Conservation (phyloP, 2,888 invertebrate genomes). For the Xestia c-nigrum region DNA sequence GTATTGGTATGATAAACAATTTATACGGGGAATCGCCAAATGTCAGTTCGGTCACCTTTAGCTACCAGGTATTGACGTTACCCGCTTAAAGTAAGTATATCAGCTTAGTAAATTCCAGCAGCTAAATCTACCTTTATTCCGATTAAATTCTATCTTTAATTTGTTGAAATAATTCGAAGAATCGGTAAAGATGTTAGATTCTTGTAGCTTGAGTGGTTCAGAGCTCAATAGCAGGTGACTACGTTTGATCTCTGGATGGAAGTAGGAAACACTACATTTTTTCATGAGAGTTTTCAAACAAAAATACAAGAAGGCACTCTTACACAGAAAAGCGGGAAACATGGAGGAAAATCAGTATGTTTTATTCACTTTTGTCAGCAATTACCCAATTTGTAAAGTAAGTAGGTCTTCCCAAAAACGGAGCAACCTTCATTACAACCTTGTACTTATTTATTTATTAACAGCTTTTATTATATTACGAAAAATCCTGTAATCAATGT, state of each 20-base stretch:
- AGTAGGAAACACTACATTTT: background rate
- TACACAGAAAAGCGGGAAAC: background rate
- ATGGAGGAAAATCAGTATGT: background rate
- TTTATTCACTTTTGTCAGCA: constrained; percentile 2
- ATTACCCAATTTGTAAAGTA: constrained; percentile 27
- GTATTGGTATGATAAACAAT: constrained; percentile 22
- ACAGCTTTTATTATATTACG: background rate
- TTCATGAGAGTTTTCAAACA: background rate
- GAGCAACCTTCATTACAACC: background rate
- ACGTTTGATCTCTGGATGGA: constrained; percentile 1
- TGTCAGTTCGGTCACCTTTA: constrained; percentile 70
- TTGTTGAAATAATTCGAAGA: background rate
- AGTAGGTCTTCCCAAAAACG: background rate
- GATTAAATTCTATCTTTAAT: background rate
- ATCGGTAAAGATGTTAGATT: background rate
- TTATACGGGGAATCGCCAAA: constrained; percentile 49
- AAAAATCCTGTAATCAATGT: background rate
- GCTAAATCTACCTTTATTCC: background rate
- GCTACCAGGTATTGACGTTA: constrained; percentile 69
- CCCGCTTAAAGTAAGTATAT: constrained; percentile 23
- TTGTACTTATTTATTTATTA: constrained; percentile 17
- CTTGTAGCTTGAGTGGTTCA: background rate
- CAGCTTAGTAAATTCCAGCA: constrained; percentile 1
- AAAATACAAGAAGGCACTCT: background rate
- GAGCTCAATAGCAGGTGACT: background rate